Conservation (phyloP, 64 coral and sea anemone genomes). For the Porites lutea region DNA sequence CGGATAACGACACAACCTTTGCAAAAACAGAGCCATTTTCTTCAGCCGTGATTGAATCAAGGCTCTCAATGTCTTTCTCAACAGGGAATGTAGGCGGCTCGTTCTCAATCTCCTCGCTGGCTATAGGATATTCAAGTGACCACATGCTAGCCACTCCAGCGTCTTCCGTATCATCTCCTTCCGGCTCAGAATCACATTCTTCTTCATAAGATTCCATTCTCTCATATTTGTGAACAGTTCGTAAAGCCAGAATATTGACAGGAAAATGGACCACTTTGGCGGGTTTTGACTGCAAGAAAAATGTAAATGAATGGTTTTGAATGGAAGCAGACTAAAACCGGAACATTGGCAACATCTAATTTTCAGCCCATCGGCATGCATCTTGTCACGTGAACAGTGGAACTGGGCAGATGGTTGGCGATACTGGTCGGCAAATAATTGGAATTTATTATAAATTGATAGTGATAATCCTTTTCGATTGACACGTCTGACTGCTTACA, state of each 20-base stretch:
- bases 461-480: too few species aligned
- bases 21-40: background rate
- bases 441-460: too few species aligned
- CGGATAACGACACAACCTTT: background rate
- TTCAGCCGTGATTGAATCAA: background rate
- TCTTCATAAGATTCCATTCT: conserved; percentile 21
- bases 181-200: background rate
- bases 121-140: background rate
- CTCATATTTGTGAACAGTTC: conserved; percentile 48
- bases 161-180: background rate
- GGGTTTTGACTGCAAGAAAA: background rate
- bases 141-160: background rate
- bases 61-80: conserved; percentile 20
- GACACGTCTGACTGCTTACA: too few species aligned
- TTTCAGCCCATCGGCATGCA: too few species aligned
- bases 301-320: too few species aligned
- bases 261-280: conserved; percentile 28
- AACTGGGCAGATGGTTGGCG: too few species aligned
- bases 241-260: conserved; percentile 20
- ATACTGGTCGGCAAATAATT: too few species aligned
- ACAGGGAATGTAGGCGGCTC: background rate
- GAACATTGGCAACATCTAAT: too few species aligned
- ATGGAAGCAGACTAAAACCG: too few species aligned
- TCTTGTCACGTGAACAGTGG: too few species aligned
- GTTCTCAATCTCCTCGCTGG: background rate